Conservation (phyloP, 1,140 invertebrate genomes). For the Apolygus lucorum region DNA sequence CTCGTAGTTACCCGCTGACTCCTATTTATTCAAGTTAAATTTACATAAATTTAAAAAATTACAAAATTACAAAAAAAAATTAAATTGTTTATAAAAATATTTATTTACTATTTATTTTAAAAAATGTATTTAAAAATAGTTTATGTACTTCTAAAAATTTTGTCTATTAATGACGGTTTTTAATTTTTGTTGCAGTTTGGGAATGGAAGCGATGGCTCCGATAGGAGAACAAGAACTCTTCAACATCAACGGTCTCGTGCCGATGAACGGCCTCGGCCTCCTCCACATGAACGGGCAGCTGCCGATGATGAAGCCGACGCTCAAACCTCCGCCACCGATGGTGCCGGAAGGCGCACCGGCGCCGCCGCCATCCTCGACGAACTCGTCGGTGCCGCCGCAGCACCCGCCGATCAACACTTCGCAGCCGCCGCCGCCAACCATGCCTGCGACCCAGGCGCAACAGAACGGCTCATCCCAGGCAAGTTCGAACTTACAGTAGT, state of each 20-base stretch:
- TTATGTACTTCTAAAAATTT: not conserved
- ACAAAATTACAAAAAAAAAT: not conserved
- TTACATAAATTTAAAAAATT: too few relatives aligned
- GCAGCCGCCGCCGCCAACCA: constrained; percentile 13
- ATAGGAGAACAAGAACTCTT: constrained; percentile 34
- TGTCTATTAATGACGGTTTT: not conserved
- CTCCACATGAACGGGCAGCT: constrained; percentile 32
- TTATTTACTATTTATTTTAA: too few relatives aligned
- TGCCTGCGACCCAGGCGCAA: not conserved
- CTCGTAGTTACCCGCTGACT: too few relatives aligned
- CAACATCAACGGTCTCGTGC: constrained; percentile 32
- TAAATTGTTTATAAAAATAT: not conserved
- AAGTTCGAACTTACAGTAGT: too few relatives aligned
- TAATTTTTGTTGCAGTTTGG: constrained; percentile 34
- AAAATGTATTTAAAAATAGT: too few relatives aligned
- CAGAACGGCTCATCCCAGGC: constrained; percentile 55
- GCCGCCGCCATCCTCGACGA: constrained; percentile 1
- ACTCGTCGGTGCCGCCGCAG: not conserved
- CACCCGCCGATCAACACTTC: constrained; percentile 3
- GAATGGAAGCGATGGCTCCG: constrained; percentile 35
- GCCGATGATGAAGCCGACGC: constrained; percentile 21
- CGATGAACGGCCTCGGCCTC: constrained; percentile 28
- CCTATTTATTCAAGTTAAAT: too few relatives aligned
- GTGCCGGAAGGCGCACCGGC: constrained; percentile 25
- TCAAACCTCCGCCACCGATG: constrained; percentile 17